Conservation (phyloP, 1,140 invertebrate genomes). For the Lineus longissimus region DNA sequence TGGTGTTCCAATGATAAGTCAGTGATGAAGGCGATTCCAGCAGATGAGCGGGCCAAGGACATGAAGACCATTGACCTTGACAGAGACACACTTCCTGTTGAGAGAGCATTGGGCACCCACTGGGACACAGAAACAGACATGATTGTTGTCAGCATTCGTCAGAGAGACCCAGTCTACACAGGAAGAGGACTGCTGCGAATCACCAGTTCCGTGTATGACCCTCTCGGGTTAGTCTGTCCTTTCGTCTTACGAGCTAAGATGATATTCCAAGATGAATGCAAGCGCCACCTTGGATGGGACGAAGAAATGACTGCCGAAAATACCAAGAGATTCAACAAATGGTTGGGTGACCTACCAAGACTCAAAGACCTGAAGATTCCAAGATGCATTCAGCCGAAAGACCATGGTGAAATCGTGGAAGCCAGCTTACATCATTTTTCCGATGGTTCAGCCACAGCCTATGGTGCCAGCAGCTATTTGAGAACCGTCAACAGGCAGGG, state of each 20-base stretch:
- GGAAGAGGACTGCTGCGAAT: constrained; percentile 11
- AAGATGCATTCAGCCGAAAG: constrained; percentile 5
- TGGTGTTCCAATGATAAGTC: too few relatives aligned
- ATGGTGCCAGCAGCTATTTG: constrained; percentile 8
- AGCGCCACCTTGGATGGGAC: constrained; percentile 13
- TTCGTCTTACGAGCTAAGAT: constrained; percentile 11
- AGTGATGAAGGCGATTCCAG: too few relatives aligned
- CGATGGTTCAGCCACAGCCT: not conserved
- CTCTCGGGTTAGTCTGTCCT: constrained; percentile 16
- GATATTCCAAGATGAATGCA: constrained; percentile 16
- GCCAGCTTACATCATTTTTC: constrained; percentile 9
- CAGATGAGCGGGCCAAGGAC: too few relatives aligned
- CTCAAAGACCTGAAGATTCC: not conserved
- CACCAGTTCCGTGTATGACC: constrained; percentile 16
- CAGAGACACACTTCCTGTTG: too few relatives aligned
- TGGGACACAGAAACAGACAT: too few relatives aligned
- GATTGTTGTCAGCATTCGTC: not conserved
- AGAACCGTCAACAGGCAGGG: not conserved
- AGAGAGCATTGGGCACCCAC: too few relatives aligned
- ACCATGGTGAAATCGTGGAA: not conserved
- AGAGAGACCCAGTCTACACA: not conserved
- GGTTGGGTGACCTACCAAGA: constrained; percentile 7
- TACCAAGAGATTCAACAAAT: not conserved
- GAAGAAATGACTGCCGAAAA: constrained; percentile 6
- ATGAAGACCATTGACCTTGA: too few relatives aligned